Conservation (phyloP, 2,888 invertebrate genomes). For the Sericinus montela region DNA sequence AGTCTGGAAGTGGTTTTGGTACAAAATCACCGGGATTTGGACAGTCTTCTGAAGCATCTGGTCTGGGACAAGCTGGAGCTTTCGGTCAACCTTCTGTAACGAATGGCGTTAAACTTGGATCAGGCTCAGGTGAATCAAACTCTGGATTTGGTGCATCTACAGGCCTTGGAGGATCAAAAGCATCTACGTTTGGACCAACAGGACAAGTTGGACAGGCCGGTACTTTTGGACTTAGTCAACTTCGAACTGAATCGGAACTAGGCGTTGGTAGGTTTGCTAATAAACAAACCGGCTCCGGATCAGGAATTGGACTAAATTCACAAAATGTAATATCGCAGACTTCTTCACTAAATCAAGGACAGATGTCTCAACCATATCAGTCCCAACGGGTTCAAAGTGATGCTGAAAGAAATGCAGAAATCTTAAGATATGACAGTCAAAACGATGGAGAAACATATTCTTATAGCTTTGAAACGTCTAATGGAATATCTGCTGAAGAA, state of each 20-base stretch:
- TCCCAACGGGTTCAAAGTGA: conserved; percentile 59
- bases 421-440: conserved; percentile 56
- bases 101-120: conserved; percentile 4
- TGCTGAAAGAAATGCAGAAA: conserved; percentile 58
- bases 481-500: conserved; percentile 69
- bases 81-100: conserved; percentile 11
- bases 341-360: conserved; percentile 24
- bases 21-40: conserved; percentile 5
- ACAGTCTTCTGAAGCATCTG: background rate
- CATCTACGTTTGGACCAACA: conserved; percentile 3
- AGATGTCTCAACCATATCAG: conserved; percentile 33
- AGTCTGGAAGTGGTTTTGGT: conserved; percentile 5
- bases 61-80: background rate
- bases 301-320: conserved; percentile 1
- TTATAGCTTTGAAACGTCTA: conserved; percentile 68
- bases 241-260: conserved; percentile 2
- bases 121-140: background rate
- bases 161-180: conserved; percentile 25
- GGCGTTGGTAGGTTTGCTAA: background rate
- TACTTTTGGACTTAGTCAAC: conserved; percentile 16
- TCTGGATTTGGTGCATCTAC: conserved; percentile 6
- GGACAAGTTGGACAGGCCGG: too few relatives aligned
- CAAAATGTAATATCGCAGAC: conserved; percentile 8
- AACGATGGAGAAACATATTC: conserved; percentile 63
- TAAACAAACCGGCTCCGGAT: conserved; percentile 7